Evolutionary conservation across 2,888 invertebrate species (phyloP).

Genomic region (Caenorhabditis sp.): DNA sequence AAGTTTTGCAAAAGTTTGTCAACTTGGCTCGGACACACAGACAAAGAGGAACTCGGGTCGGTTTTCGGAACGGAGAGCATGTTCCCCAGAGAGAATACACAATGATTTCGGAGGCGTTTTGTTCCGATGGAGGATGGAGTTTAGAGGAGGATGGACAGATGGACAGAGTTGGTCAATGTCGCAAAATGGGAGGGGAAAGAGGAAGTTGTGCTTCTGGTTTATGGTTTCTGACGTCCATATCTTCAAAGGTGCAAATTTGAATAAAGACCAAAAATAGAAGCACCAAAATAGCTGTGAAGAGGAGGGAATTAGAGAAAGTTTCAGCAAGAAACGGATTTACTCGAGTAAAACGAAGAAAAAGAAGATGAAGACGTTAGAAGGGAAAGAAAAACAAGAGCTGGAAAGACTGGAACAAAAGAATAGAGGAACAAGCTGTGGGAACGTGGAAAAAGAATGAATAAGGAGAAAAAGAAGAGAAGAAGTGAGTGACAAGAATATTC

Average conservation of each 20-base stretch:
- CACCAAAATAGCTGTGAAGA: too few relatives aligned
- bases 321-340: constrained; percentile 1
- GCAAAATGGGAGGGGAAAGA: not conserved
- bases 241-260: too few relatives aligned
- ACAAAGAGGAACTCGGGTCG: not conserved
- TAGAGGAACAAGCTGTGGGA: not conserved
- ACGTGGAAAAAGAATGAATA: not conserved
- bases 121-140: not conserved
- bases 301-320: not conserved
- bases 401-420: not conserved
- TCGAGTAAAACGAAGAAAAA: not conserved
- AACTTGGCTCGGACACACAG: not conserved
- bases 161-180: not conserved
- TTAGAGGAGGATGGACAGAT: too few relatives aligned
- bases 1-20: constrained; percentile 24
- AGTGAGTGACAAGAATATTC: not conserved
- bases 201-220: too few relatives aligned
- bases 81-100: constrained; percentile 52
- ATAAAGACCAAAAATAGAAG: not conserved
- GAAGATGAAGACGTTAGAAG: too few relatives aligned
- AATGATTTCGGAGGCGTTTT: constrained; percentile 47
- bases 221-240: too few relatives aligned
- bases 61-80: constrained; percentile 49
- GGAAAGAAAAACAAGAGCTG: not conserved
- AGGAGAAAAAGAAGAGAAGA: not conserved